Evolutionary conservation across 1,140 invertebrate genomes (phyloP).

Genomic region (Ooceraea biroi): DNA sequence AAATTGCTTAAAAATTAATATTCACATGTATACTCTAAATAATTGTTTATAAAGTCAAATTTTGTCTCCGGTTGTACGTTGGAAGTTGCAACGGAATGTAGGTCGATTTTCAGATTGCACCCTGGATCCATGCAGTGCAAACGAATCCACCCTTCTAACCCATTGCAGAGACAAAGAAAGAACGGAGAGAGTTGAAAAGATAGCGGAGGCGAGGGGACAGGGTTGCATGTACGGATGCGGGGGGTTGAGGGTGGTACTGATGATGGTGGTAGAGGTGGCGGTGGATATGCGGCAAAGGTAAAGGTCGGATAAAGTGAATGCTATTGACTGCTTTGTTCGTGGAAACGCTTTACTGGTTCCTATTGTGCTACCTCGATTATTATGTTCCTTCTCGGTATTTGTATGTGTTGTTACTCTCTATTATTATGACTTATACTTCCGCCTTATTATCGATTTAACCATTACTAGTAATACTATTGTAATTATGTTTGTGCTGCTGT

Average conservation of each 20-base stretch:
- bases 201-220: slow-evolving; percentile 15
- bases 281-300: slow-evolving; percentile 77
- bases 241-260: slow-evolving; percentile 22
- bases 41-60: slow-evolving; percentile 6
- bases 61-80: slow-evolving; percentile 38
- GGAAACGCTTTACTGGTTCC: slow-evolving; percentile 61
- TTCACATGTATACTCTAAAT: not conserved
- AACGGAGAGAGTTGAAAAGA: slow-evolving; percentile 5
- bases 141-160: slow-evolving; percentile 49
- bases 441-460: not conserved
- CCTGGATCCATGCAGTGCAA: slow-evolving; percentile 66
- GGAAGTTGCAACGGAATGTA: slow-evolving; percentile 72
- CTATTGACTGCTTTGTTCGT: slow-evolving; percentile 73
- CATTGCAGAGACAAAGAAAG: slow-evolving; percentile 43
- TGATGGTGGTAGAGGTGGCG: slow-evolving; percentile 7
- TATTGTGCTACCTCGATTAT: slow-evolving; percentile 56
- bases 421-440: not conserved
- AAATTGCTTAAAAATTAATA: no score
- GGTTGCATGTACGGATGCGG: slow-evolving; percentile 22
- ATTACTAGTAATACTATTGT: not conserved
- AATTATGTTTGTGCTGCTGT: not conserved
- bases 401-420: not conserved
- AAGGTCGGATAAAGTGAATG: slow-evolving; percentile 74
- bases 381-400: slow-evolving; percentile 47
- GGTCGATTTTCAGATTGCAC: slow-evolving; percentile 76